Percentiles rank a stretch among this genome's conserved stretches.
These are phyloP conservation scores for Urocyon cinereoargenteus DNA, from an alignment of 2,797 vertebrate species.

Conservation along the genomic window DNA sequence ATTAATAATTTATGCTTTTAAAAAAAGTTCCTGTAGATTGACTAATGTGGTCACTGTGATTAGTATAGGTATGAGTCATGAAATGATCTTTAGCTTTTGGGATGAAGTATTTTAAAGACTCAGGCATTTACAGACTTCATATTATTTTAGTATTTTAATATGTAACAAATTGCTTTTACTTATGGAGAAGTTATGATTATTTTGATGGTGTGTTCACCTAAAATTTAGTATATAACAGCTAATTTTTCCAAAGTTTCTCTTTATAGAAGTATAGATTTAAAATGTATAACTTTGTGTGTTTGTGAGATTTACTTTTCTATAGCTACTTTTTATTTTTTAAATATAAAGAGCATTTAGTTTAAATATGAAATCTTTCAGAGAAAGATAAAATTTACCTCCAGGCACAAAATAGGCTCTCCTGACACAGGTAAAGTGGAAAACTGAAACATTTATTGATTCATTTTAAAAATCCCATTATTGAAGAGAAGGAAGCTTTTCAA, in stretches of 20 bases:
- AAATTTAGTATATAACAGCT: constrained; percentile 24
- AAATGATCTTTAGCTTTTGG: constrained; percentile 6
- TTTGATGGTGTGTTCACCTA: constrained; percentile 50
- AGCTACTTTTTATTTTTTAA: constrained; percentile 41
- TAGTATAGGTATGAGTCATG: neutral
- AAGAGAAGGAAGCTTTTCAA: constrained; percentile 22
- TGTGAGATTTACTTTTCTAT: constrained; percentile 41
- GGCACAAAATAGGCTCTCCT: neutral
- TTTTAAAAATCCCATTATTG: neutral
- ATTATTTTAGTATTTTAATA: constrained; percentile 22
- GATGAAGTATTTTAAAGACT: constrained; percentile 58
- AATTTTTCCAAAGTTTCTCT: constrained; percentile 13
- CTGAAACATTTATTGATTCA: neutral
- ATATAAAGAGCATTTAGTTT: constrained; percentile 32
- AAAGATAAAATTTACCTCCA: neutral
- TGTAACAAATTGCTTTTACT: constrained; percentile 37
- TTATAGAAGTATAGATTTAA: constrained; percentile 35
- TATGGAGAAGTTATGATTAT: constrained; percentile 56
- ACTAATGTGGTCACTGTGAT: neutral
- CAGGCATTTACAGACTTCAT: neutral
- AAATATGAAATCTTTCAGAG: constrained; percentile 7
- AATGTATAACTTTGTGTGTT: neutral
- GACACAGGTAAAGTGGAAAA: neutral
- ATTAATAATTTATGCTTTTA: neutral
- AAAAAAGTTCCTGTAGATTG: neutral